Conservation (phyloP, 1,140 invertebrate genomes). For the Dufourea novaeangliae region DNA sequence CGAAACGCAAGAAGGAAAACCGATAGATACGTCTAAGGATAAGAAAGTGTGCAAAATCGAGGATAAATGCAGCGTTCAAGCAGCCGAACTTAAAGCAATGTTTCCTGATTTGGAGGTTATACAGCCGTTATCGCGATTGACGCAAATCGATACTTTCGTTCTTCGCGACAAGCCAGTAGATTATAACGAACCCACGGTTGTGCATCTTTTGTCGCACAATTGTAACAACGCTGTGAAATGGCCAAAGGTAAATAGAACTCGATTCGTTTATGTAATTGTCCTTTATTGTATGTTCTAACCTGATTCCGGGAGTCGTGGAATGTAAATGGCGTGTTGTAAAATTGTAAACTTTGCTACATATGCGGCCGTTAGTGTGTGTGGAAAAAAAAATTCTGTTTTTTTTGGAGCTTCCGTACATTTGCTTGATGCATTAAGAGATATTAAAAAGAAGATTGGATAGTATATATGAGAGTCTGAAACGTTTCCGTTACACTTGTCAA, state of each 20-base stretch:
- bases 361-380: neutral
- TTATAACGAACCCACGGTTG: constrained; percentile 85
- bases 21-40: constrained; percentile 54
- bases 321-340: neutral
- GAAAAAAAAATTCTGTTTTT: constrained; percentile 3
- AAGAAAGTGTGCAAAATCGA: constrained; percentile 78
- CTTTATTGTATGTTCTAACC: neutral
- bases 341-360: constrained; percentile 23
- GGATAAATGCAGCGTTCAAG: constrained; percentile 85
- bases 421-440: neutral
- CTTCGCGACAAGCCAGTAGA: constrained; percentile 82
- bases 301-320: neutral
- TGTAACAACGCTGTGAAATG: constrained; percentile 82
- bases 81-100: constrained; percentile 87
- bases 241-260: constrained; percentile 81
- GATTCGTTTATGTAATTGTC: constrained; percentile 11
- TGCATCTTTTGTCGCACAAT: constrained; percentile 83
- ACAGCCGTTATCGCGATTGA: constrained; percentile 84
- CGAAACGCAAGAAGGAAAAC: constrained; percentile 59
- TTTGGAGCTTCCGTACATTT: neutral
- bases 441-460: neutral
- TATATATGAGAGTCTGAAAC: neutral
- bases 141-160: constrained; percentile 85
- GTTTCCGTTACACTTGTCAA: neutral
- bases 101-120: constrained; percentile 89